These are phyloP conservation scores for Subacronicta megacephala DNA, from an alignment of 2,888 invertebrate genomes.

Conservation along the genomic window DNA sequence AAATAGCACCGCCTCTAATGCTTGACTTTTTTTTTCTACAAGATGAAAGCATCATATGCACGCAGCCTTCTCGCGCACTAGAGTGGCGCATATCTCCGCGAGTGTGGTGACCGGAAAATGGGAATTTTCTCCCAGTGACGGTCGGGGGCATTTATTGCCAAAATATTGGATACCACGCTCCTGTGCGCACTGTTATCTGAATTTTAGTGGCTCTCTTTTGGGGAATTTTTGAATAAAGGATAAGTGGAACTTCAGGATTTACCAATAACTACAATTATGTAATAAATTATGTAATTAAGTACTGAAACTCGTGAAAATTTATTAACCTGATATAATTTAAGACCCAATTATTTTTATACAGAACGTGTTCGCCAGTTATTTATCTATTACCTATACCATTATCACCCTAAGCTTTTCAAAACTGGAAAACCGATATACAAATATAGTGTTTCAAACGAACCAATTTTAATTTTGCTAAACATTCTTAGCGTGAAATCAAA, in stretches of 20 bases:
- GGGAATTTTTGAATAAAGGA: background rate
- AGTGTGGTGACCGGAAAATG: conserved; percentile 77
- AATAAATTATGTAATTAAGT: too few relatives aligned
- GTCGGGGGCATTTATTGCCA: conserved; percentile 50
- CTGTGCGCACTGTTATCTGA: conserved; percentile 31
- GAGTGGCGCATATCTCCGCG: conserved; percentile 72
- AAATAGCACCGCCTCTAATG: background rate
- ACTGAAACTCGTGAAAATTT: too few relatives aligned
- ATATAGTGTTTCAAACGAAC: too few relatives aligned
- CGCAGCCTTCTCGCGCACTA: conserved; percentile 48
- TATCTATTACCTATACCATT: too few relatives aligned
- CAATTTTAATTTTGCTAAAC: too few relatives aligned
- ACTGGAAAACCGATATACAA: too few relatives aligned
- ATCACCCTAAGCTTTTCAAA: too few relatives aligned
- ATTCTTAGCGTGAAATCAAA: too few relatives aligned
- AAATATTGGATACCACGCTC: conserved; percentile 54
- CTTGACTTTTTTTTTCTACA: background rate
- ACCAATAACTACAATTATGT: too few relatives aligned
- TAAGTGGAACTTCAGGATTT: background rate
- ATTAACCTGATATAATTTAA: too few relatives aligned
- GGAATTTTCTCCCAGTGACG: conserved; percentile 60
- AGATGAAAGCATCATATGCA: conserved; percentile 14
- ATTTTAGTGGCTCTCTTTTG: conserved; percentile 38
- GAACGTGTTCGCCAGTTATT: too few relatives aligned
- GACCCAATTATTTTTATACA: too few relatives aligned